Evolutionary conservation across 2,113 vertebrate genomes (phyloP), one percentile per base, ranked within the genome.

Genomic region (Bufo gargarizans): DNA sequence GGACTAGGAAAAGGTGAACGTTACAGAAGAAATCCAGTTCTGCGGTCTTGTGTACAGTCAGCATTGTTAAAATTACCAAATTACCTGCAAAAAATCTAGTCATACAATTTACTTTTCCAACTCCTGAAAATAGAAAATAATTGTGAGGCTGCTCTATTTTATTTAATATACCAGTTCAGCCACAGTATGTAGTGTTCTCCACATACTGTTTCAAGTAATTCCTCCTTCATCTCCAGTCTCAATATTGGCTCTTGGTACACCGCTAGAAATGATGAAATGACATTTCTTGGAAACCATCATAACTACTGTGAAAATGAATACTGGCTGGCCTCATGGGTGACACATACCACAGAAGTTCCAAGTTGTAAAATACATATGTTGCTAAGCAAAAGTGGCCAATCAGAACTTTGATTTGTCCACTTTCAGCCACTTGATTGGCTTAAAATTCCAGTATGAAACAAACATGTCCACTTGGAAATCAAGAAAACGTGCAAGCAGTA

Each of bases 351-450:
- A 59, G 53, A 82, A 17, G 67, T 67, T 82, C 78, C 78, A 82
- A 69, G 45, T 47, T 82, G 86, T 82, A 82, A 88, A 76, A 88
- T 88, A 56, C 86, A 50, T 50, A 61, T 88, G 78, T 82, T 88
- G 53, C 86, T 74, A 88, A 45, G 20, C 67, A 61, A 88, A 71
- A 88, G 19, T 59, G 33, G 55, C 86, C 79, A 82, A 88, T 88
- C 86, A 63, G 49, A 74, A 76, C 17, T 4, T 77, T 56, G 61
- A 71, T 65, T 56, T 55, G 69, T 43, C 14, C 69, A 20, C 2
- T 9, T 59, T 76, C 43, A n/a, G 22, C n/a, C 55, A 43, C 33
- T 3, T 43, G 1, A 80, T 49, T 59, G 63, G 77, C 16, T 22
- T 81, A 71, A 19, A 56, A 71, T 80, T 71, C 14, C 77, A 71